Percentiles rank a stretch among this genome's conserved stretches.
phyloP scores from a whole-genome alignment of 2,113 vertebrate genomes.

The Actinemys pallida region DNA sequence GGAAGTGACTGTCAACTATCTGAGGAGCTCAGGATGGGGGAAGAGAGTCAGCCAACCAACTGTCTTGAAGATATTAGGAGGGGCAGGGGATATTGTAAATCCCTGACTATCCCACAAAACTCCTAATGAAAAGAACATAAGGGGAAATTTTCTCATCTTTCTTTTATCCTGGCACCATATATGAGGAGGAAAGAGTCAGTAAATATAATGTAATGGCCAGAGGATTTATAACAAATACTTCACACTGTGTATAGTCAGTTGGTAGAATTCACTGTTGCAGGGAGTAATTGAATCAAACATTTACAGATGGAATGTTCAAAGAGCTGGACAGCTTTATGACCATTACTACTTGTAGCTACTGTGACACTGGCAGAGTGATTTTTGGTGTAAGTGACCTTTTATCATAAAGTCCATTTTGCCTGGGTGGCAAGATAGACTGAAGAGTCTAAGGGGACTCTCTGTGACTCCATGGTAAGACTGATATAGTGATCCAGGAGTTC shows the following conservation, averaged over 20 bases:
- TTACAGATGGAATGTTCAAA: no score
- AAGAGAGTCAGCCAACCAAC: background rate
- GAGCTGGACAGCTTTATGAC: background rate
- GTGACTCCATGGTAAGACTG: no score
- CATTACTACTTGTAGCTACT: background rate
- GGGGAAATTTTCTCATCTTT: background rate
- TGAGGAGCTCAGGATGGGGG: background rate
- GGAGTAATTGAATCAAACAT: slow-evolving; percentile 13
- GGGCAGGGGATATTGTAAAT: background rate
- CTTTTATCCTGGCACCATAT: background rate
- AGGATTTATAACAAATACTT: slow-evolving; percentile 26
- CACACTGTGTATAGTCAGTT: background rate
- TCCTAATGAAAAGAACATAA: background rate
- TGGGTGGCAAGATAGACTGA: no score
- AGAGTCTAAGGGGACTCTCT: no score
- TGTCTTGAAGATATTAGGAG: background rate
- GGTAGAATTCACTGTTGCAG: background rate
- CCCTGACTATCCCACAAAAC: background rate
- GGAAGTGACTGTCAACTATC: background rate
- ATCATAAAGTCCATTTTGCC: no score
- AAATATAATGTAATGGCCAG: background rate
- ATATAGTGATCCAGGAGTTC: no score
- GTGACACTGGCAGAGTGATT: no score
- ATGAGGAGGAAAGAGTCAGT: background rate
- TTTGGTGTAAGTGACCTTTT: no score